phyloP scores from a whole-genome alignment of 2,797 vertebrate species.

The Lutjanus argentimaculatus region DNA sequence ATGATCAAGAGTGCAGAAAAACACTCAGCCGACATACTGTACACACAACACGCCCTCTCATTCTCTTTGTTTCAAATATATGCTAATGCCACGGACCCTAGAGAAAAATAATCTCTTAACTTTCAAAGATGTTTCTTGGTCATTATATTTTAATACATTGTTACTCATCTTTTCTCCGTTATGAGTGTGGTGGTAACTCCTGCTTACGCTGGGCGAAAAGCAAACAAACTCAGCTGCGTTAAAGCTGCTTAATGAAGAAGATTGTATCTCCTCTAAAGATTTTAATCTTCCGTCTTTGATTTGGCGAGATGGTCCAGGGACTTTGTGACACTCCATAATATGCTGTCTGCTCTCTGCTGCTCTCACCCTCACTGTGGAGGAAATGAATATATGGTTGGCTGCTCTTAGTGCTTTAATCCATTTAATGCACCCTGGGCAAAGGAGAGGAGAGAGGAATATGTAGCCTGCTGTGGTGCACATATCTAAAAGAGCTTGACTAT shows the following conservation, averaged over 20 bases:
- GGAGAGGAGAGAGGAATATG: conserved; percentile 62
- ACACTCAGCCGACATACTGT: background rate
- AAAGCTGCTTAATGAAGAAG: conserved; percentile 54
- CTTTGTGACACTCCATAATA: conserved; percentile 71
- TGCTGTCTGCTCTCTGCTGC: conserved; percentile 55
- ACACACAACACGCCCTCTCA: background rate
- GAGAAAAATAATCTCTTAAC: background rate
- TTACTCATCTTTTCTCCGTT: conserved; percentile 15
- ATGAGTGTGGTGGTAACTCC: conserved; percentile 5
- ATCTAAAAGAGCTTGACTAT: conserved; percentile 63
- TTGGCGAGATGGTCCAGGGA: conserved; percentile 64
- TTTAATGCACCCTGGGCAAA: conserved; percentile 79
- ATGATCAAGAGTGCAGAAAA: background rate
- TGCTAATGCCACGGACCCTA: background rate
- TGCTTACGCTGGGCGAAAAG: conserved; percentile 8
- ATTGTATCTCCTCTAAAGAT: conserved; percentile 54
- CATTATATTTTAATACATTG: conserved; percentile 13
- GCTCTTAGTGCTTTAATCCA: conserved; percentile 79
- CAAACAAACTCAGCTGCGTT: conserved; percentile 34
- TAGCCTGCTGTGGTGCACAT: conserved; percentile 54
- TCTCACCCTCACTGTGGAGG: conserved; percentile 65
- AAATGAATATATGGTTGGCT: conserved; percentile 80
- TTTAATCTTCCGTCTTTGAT: conserved; percentile 72
- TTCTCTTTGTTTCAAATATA: background rate
- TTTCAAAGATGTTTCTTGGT: background rate